Evolutionary conservation across 2,797 vertebrate genomes (phyloP), one percentile per base, ranked within the genome.

Genomic region (Echeneis naucrates): DNA sequence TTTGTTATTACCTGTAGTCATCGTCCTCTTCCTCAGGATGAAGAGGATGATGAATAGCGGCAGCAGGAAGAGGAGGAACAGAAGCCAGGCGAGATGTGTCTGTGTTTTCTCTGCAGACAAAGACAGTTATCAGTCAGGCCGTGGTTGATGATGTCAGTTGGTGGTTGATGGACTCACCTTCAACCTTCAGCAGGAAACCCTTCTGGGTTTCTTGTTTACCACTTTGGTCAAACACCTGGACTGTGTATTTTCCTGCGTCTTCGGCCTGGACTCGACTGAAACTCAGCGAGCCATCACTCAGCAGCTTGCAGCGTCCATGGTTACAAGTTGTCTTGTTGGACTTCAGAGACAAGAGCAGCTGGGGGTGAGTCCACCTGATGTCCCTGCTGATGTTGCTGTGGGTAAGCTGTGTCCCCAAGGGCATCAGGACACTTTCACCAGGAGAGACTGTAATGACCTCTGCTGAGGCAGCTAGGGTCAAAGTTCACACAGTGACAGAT

Each of bases 171-270:
- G 3, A 26, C 75, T 75, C 42, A 80, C 68, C 75, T 2, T 64
- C 17, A 62, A 87, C 85, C 0, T 0, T 24, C 21, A 89, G 64
- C 54, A 27, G 14, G 66, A 77, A 64, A 23, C 32, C 1, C 2
- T 0, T 44, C 2, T 0, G 19, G 2, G 0, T 8, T 27, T 32
- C 0, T 0, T 1, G 6, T 0, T 0, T 0, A 30, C 88, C 88
- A 0, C 0, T 0, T 1, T 32, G 2, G 2, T 71, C 17, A 9
- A 70, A 87, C 51, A 78, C 72, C 30, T 78, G 23, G 57, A 82
- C 5, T 1, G 0, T 65, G 74, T 89, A 89, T 37, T 2, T 51
- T 24, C 88, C 88, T 2, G 66, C 23, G 45, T 87, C 88, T 1
- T 7, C 8, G 0, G 2, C 0, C 14, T 23, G 47, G 5, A 83